Evolutionary conservation across 2,797 vertebrate genomes (phyloP).

Genomic region (Myoxocephalus aenaeus): DNA sequence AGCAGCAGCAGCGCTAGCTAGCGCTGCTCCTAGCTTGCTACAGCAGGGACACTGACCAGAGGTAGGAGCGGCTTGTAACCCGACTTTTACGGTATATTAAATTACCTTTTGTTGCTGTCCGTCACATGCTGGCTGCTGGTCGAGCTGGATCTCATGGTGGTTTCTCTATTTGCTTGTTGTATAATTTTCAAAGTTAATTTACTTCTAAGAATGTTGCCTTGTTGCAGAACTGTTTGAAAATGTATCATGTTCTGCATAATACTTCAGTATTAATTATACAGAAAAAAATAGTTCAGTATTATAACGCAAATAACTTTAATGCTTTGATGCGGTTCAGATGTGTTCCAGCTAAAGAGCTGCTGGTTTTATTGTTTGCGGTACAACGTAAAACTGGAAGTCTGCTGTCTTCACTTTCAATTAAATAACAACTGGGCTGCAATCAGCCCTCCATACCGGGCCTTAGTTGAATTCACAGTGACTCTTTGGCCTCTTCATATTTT

Average conservation of each 20-base stretch:
- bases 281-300: neutral
- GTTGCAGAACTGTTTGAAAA: neutral
- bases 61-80: too few species aligned
- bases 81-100: too few species aligned
- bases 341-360: constrained; percentile 12
- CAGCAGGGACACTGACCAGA: too few species aligned
- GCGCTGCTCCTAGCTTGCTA: too few species aligned
- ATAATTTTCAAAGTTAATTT: constrained; percentile 1
- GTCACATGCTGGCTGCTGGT: constrained; percentile 21
- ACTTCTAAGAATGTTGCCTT: neutral
- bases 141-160: constrained; percentile 2
- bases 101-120: constrained; percentile 16
- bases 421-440: constrained; percentile 29
- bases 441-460: constrained; percentile 15
- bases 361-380: constrained; percentile 10
- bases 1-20: too few species aligned
- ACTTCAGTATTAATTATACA: neutral
- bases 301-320: neutral
- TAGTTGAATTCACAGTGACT: constrained; percentile 14
- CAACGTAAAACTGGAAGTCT: constrained; percentile 21
- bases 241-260: neutral
- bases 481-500: constrained; percentile 54
- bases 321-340: neutral
- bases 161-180: constrained; percentile 23
- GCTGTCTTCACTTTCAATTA: constrained; percentile 20